Conservation (phyloP, 2,888 invertebrate genomes). For the Aplocera efformata region DNA sequence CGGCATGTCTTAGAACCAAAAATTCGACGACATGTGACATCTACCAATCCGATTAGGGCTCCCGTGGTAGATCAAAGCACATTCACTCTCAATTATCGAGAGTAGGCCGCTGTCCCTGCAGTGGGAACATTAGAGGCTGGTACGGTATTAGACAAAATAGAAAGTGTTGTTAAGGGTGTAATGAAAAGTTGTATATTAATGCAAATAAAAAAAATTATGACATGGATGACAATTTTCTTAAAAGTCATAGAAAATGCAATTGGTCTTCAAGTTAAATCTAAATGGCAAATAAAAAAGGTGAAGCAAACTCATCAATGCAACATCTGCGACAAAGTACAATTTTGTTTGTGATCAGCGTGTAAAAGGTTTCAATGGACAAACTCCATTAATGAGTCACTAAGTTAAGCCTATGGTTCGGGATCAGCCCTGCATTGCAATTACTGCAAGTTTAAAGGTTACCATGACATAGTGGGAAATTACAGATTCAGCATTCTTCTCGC, state of each 20-base stretch:
- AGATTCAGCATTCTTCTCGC: too few species aligned
- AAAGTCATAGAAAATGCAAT: constrained; percentile 11
- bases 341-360: constrained; percentile 69
- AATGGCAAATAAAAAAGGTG: neutral
- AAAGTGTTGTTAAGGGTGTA: constrained; percentile 11
- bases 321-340: constrained; percentile 48
- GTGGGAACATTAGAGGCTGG: too few species aligned
- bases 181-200: neutral
- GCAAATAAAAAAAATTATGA: neutral
- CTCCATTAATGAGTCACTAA: constrained; percentile 53
- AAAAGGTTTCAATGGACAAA: constrained; percentile 51
- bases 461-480: too few species aligned
- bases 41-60: too few species aligned
- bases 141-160: too few species aligned
- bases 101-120: too few species aligned
- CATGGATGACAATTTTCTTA: constrained; percentile 7
- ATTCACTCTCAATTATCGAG: too few species aligned
- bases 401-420: constrained; percentile 55
- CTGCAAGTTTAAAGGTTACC: constrained; percentile 58
- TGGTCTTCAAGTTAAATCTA: constrained; percentile 1
- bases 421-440: constrained; percentile 53
- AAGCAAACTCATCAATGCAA: constrained; percentile 40
- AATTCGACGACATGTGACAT: too few species aligned
- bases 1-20: too few species aligned
- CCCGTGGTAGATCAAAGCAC: too few species aligned